Base-by-base conservation (phyloP, 2,113 vertebrate species). In the Rattus rattus region DNA sequence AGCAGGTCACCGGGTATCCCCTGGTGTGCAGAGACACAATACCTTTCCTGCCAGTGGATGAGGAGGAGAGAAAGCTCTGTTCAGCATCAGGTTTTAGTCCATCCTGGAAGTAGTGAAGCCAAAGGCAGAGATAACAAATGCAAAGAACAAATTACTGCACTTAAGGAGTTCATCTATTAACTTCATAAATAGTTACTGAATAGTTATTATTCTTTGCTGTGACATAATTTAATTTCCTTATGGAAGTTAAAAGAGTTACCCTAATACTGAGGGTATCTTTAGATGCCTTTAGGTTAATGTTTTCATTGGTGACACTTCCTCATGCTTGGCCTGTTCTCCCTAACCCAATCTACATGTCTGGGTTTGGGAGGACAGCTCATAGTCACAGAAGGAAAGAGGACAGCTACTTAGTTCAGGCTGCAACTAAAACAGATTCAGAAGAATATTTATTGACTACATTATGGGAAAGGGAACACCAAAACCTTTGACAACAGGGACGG, bases 1-100 rank as follows among this genome's bases (percentile, higher is more conserved):
- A 94, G 97, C 97, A 19, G 84, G 97, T 97, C 97, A 95, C 97
- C 79, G 95, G 95, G 95, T 96, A 96, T 96, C 96, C 77, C 95
- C 96, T 0, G 90, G 87, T 33, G 95, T 80, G 97, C 88, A 87
- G 95, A 92, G 98, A 93, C 94, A 5, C 88, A 97, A 97, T 19
- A 14, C 76, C 94, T 91, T 96, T 97, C 98, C 94, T 98, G 97
- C 95, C 95, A 92, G 89, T 39, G 86, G 19, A 61, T 86, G 94
- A 94, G 59, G 91, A 91, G 61, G 94, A 93, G 91, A 65, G 80
- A 90, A 94, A 94, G 63, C 36, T 89, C 94, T 93, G 92, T 39
- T 94, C 63, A 93, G 88, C 92, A 91, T 95, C 49, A 76, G 20
- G 84, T 94, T 94, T 67, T 52, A 77, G 63, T 92, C 91, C 59